Percentiles rank a stretch among this genome's conserved stretches.
Evolutionary conservation across 2,888 invertebrate genomes (phyloP).

Genomic region (Calameuta idolon): DNA sequence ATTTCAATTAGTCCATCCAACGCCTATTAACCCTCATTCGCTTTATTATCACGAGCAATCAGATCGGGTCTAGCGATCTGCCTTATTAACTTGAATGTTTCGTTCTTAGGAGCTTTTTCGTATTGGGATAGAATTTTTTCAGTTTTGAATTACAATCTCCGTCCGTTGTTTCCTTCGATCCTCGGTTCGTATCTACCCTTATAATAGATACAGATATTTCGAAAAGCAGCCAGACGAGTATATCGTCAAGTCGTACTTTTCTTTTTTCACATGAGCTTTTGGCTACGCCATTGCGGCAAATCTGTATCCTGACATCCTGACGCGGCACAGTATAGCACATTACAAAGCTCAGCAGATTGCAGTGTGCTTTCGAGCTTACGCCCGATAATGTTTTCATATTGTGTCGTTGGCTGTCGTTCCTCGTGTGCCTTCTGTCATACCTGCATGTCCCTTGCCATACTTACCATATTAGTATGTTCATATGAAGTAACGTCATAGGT

Average conservation of each 20-base stretch:
- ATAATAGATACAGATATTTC: not conserved
- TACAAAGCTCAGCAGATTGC: conserved; percentile 65
- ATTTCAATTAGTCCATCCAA: not conserved
- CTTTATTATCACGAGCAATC: not conserved
- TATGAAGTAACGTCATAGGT: not conserved
- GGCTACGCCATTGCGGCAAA: conserved; percentile 35
- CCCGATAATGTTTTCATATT: conserved; percentile 65
- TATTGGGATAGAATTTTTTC: not conserved
- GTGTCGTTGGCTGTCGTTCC: conserved; percentile 32
- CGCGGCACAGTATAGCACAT: conserved; percentile 48
- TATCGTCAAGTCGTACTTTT: not conserved
- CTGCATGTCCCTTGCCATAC: not conserved
- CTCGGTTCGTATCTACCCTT: not conserved
- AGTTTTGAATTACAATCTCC: not conserved
- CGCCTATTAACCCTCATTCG: not conserved
- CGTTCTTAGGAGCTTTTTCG: not conserved
- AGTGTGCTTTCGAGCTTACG: conserved; percentile 63
- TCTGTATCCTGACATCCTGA: conserved; percentile 61
- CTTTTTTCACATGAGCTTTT: conserved; percentile 14
- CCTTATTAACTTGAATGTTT: not conserved
- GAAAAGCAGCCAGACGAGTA: not conserved
- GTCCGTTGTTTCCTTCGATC: not conserved
- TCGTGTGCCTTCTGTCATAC: not conserved
- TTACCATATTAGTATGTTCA: not conserved
- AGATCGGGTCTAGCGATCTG: not conserved